A percentile compares a stretch with the other conserved stretches of the same genome.
phyloP scores from a whole-genome alignment of 1,140 invertebrate genomes.

The Sminthurinus signatus region DNA sequence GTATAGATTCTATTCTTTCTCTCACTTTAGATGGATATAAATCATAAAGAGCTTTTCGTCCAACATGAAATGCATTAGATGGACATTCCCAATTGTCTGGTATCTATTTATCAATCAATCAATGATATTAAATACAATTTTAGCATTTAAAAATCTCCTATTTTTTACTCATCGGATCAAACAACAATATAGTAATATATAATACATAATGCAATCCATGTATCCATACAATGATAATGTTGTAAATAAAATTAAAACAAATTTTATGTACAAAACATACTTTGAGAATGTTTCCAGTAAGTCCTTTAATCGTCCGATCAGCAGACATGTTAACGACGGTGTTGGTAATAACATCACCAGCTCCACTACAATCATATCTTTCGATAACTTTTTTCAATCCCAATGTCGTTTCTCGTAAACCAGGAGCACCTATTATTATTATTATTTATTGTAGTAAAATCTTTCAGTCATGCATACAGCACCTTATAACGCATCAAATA shows the following conservation, averaged over 20 bases:
- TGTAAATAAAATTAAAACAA: not conserved
- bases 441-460: no score
- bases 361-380: constrained; percentile 82
- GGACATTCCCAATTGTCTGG: constrained; percentile 78
- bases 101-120: constrained; percentile 64
- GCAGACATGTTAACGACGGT: constrained; percentile 64
- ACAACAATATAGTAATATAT: no score
- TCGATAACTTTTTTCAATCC: constrained; percentile 91
- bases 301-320: constrained; percentile 70
- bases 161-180: no score
- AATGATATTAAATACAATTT: no score
- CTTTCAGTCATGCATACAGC: no score
- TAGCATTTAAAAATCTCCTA: no score
- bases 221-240: no score
- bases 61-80: constrained; percentile 70
- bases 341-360: constrained; percentile 87
- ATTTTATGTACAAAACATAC: constrained; percentile 49
- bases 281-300: constrained; percentile 81
- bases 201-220: no score
- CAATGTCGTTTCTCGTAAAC: constrained; percentile 78
- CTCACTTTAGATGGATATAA: constrained; percentile 76
- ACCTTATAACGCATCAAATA: no score
- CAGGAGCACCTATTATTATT: constrained; percentile 69
- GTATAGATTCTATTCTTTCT: constrained; percentile 75
- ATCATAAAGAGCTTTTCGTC: constrained; percentile 77